phyloP scores from a whole-genome alignment of 2,888 invertebrate genomes.

The Andrena minutula region DNA sequence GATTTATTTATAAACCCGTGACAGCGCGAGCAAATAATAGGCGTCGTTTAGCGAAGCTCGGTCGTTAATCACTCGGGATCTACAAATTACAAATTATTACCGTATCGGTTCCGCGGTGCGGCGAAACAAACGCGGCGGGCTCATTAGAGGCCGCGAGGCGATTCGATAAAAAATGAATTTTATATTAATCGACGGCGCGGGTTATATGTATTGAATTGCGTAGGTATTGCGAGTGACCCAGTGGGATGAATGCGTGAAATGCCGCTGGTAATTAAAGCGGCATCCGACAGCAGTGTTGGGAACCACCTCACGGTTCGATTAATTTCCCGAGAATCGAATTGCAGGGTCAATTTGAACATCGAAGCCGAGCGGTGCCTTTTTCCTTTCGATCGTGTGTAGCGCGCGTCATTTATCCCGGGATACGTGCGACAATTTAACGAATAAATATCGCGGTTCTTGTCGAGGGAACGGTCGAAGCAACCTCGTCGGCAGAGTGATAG shows the following conservation, averaged over 20 bases:
- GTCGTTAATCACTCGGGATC: conserved; percentile 27
- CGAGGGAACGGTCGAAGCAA: neutral
- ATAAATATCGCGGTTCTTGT: conserved; percentile 1
- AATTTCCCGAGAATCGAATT: conserved; percentile 52
- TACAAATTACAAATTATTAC: conserved; percentile 35
- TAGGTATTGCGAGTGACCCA: conserved; percentile 14
- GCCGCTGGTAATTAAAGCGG: conserved; percentile 48
- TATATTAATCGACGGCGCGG: conserved; percentile 36
- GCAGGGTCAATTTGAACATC: conserved; percentile 44
- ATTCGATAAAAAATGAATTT: conserved; percentile 22
- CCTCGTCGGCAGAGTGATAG: neutral
- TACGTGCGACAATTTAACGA: neutral
- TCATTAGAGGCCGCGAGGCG: neutral
- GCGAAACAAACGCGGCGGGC: neutral
- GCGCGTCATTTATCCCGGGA: neutral
- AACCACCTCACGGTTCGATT: conserved; percentile 49
- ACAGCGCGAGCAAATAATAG: conserved; percentile 11
- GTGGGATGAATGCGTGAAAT: conserved; percentile 46
- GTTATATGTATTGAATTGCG: conserved; percentile 22
- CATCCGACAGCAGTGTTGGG: conserved; percentile 16
- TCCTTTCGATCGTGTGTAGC: conserved; percentile 2
- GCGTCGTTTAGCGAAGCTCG: conserved; percentile 19
- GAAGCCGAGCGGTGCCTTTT: neutral
- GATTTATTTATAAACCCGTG: neutral
- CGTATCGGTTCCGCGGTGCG: neutral